A percentile compares a stretch with the other conserved stretches of the same genome.
These are phyloP conservation scores for Drosophila yakuba DNA, from an alignment of 1,140 invertebrate genomes.

Conservation along the genomic window DNA sequence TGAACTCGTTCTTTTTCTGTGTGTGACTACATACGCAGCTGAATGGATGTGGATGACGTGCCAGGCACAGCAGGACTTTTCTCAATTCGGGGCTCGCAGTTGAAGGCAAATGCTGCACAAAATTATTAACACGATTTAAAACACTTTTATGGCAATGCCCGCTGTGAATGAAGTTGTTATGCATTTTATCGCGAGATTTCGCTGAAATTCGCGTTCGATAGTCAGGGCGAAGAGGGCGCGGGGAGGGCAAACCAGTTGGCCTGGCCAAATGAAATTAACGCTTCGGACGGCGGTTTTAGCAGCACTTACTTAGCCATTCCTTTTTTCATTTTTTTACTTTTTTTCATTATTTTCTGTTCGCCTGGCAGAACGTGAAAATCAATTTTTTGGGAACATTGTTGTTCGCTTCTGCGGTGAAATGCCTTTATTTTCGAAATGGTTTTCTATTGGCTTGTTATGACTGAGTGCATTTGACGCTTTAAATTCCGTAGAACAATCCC, in stretches of 20 bases:
- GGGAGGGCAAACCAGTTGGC: slow-evolving; percentile 49
- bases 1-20: slow-evolving; percentile 11
- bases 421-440: slow-evolving; percentile 34
- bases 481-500: slow-evolving; percentile 62
- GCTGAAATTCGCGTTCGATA: slow-evolving; percentile 57
- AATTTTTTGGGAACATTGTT: slow-evolving; percentile 50
- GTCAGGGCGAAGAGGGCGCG: slow-evolving; percentile 8
- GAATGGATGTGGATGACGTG: slow-evolving; percentile 65
- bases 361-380: slow-evolving; percentile 65
- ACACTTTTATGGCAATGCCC: slow-evolving; percentile 83
- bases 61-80: slow-evolving; percentile 78
- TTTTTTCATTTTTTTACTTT: not conserved
- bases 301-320: slow-evolving; percentile 69
- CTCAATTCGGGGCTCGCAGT: slow-evolving; percentile 65
- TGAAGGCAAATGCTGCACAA: slow-evolving; percentile 74
- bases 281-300: slow-evolving; percentile 73
- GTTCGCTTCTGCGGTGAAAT: slow-evolving; percentile 23
- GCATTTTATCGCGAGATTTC: slow-evolving; percentile 82
- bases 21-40: slow-evolving; percentile 14
- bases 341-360: slow-evolving; percentile 18
- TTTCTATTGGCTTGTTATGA: slow-evolving; percentile 68
- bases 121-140: slow-evolving; percentile 84
- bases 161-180: slow-evolving; percentile 84
- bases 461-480: slow-evolving; percentile 79
- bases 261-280: slow-evolving; percentile 73